Conservation (phyloP, 1,140 invertebrate genomes). For the Tetragonula clypearis region DNA sequence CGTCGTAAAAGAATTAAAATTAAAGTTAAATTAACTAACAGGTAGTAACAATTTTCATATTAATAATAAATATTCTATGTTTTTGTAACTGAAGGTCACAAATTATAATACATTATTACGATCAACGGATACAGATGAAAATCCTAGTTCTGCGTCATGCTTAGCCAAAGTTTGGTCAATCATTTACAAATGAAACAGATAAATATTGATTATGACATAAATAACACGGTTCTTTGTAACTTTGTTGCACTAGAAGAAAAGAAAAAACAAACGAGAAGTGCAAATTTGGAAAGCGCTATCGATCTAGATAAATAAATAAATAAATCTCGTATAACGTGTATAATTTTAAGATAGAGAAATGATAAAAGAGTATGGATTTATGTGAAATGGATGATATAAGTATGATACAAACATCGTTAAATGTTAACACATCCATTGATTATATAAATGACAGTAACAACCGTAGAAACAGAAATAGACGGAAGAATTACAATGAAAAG, state of each 20-base stretch:
- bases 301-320: slow-evolving; percentile 53
- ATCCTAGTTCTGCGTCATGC: slow-evolving; percentile 69
- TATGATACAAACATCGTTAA: slow-evolving; percentile 53
- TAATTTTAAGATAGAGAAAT: neutral
- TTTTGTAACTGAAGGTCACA: neutral
- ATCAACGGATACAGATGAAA: slow-evolving; percentile 8
- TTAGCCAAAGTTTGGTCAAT: slow-evolving; percentile 61
- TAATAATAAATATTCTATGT: neutral
- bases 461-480: neutral
- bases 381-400: slow-evolving; percentile 1
- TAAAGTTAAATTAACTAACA: neutral
- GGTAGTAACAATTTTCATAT: neutral
- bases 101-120: neutral
- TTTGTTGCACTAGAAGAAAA: slow-evolving; percentile 30
- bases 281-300: slow-evolving; percentile 64
- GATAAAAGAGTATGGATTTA: slow-evolving; percentile 34
- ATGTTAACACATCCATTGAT: slow-evolving; percentile 72
- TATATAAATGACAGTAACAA: neutral
- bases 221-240: neutral
- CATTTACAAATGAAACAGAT: slow-evolving; percentile 49
- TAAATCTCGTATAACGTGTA: slow-evolving; percentile 28
- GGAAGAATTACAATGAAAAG: neutral
- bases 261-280: slow-evolving; percentile 66
- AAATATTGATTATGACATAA: neutral
- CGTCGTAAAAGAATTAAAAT: neutral